Percentiles rank a stretch among this genome's conserved stretches.
These are phyloP conservation scores for Myiagra hebetior DNA, from an alignment of 2,113 vertebrate genomes.

Conservation along the genomic window DNA sequence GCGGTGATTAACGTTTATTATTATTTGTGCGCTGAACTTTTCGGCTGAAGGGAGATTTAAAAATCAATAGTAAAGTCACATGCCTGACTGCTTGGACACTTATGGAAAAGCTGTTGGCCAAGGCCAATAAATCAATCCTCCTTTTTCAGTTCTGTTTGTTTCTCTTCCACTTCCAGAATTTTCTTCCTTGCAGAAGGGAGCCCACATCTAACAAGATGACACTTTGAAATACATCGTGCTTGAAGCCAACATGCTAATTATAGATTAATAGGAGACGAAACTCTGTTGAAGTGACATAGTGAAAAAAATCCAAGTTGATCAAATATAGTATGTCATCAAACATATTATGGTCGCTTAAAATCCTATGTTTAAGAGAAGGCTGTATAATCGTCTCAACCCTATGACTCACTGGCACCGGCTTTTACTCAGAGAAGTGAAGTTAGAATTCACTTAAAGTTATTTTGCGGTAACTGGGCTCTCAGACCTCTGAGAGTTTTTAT, in stretches of 20 bases:
- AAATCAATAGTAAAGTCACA: constrained; percentile 28
- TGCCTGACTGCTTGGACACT: constrained; percentile 2
- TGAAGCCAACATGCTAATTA: constrained; percentile 24
- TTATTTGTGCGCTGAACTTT: not conserved
- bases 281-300: not conserved
- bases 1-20: not conserved
- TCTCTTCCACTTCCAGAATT: not conserved
- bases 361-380: not conserved
- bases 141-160: not conserved
- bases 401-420: not conserved
- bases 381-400: not conserved
- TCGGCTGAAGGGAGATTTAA: constrained; percentile 22
- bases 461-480: not conserved
- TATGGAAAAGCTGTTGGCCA: not conserved
- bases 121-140: constrained; percentile 38
- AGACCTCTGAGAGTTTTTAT: not conserved
- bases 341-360: not conserved
- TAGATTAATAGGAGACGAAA: constrained; percentile 21
- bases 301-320: not conserved
- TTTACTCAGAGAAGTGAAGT: not conserved
- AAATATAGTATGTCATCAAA: not conserved
- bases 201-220: not conserved
- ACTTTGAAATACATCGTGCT: not conserved
- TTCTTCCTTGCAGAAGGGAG: not conserved
- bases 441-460: not conserved